Conservation (phyloP, 2,888 invertebrate genomes). For the Mylabris sibirica region DNA sequence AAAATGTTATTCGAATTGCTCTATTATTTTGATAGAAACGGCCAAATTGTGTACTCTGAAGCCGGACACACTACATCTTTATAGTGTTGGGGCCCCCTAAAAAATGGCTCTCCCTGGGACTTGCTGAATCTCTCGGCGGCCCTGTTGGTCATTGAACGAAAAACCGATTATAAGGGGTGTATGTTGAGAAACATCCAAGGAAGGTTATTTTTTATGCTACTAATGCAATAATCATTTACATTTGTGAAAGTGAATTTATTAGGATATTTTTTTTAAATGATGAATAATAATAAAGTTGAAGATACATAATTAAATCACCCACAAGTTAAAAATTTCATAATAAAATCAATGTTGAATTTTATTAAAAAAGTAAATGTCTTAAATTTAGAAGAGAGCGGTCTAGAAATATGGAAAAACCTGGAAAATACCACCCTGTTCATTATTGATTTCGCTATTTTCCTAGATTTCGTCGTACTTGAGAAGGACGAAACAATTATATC, state of each 20-base stretch:
- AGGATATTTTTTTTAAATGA: not conserved
- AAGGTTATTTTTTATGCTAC: too few relatives aligned
- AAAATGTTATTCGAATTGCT: too few relatives aligned
- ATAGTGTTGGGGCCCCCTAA: too few relatives aligned
- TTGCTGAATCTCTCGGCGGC: too few relatives aligned
- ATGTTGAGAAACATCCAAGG: too few relatives aligned
- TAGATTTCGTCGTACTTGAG: not conserved
- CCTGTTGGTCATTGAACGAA: too few relatives aligned
- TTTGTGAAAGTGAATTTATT: not conserved
- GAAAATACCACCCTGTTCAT: not conserved
- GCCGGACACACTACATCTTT: too few relatives aligned
- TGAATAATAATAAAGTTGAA: not conserved
- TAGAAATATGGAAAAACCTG: not conserved
- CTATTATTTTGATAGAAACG: too few relatives aligned
- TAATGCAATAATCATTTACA: too few relatives aligned
- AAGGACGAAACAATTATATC: conserved; percentile 23
- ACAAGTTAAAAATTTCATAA: not conserved
- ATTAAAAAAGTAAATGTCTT: not conserved
- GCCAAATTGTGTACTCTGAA: too few relatives aligned
- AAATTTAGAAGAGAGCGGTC: not conserved
- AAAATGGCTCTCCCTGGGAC: too few relatives aligned
- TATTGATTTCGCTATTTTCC: not conserved
- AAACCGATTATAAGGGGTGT: too few relatives aligned
- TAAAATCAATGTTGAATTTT: not conserved
- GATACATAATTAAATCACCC: not conserved